A percentile compares a stretch with the other conserved stretches of the same genome.
phyloP scores from a whole-genome alignment of 2,888 invertebrate species.

The Lepeophtheirus nordmannii region DNA sequence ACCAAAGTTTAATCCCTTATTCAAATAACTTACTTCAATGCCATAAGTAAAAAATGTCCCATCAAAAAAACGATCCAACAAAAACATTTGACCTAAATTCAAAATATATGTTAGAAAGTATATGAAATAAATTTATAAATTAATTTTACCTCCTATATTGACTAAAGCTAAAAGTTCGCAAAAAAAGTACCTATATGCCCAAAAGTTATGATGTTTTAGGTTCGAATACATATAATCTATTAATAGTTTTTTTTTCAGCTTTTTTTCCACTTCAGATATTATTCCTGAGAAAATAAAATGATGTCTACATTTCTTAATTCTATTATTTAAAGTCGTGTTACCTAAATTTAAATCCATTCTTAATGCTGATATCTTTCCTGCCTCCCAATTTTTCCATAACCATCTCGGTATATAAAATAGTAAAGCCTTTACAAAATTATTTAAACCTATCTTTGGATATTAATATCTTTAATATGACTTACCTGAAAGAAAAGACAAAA shows the following conservation, averaged over 20 bases:
- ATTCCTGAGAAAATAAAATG: constrained; percentile 42
- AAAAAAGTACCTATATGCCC: constrained; percentile 83
- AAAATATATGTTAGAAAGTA: constrained; percentile 15
- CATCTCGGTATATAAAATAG: constrained; percentile 85
- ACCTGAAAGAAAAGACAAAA: constrained; percentile 94
- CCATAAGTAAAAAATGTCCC: constrained; percentile 83
- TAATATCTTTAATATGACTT: constrained; percentile 36
- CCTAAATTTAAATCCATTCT: constrained; percentile 84
- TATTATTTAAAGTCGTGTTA: too few species aligned
- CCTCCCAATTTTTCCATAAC: constrained; percentile 95
- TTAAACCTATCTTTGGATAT: background rate
- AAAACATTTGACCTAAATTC: constrained; percentile 74
- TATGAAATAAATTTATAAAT: background rate
- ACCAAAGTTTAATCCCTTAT: too few species aligned
- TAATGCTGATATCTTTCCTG: constrained; percentile 81
- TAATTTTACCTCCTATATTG: constrained; percentile 64
- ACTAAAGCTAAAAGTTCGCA: constrained; percentile 72
- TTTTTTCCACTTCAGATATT: constrained; percentile 81
- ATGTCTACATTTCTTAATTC: constrained; percentile 47
- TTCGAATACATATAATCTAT: constrained; percentile 85
- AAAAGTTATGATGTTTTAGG: constrained; percentile 81
- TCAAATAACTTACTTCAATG: constrained; percentile 41
- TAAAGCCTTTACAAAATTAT: constrained; percentile 55
- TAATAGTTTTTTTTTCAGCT: constrained; percentile 82
- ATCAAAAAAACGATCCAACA: constrained; percentile 86